These are phyloP conservation scores for Lithophane leautieri DNA, from an alignment of 2,888 invertebrate genomes.

Conservation along the genomic window DNA sequence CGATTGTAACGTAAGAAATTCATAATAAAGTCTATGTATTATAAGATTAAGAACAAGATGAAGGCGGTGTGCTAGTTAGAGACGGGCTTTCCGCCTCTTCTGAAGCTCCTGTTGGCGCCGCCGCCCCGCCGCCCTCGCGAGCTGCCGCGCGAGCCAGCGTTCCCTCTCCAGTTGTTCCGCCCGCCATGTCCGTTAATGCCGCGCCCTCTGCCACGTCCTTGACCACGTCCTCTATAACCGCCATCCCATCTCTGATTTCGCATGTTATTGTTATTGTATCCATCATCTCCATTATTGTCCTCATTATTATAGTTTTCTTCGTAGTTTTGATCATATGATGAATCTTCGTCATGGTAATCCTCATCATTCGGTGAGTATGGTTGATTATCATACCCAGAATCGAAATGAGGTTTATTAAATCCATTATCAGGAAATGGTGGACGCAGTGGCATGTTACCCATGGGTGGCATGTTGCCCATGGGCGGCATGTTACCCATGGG, in stretches of 20 bases:
- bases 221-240: slow-evolving; percentile 79
- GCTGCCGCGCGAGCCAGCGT: slow-evolving; percentile 76
- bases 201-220: slow-evolving; percentile 82
- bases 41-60: slow-evolving; percentile 62
- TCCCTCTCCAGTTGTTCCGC: slow-evolving; percentile 79
- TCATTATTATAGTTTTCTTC: slow-evolving; percentile 76
- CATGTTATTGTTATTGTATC: slow-evolving; percentile 69
- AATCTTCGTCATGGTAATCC: slow-evolving; percentile 75
- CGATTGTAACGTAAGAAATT: slow-evolving; percentile 73
- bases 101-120: slow-evolving; percentile 80
- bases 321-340: slow-evolving; percentile 64
- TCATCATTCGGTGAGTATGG: slow-evolving; percentile 81
- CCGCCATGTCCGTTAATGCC: slow-evolving; percentile 84
- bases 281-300: slow-evolving; percentile 79
- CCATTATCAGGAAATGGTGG: slow-evolving; percentile 84
- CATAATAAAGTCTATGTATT: slow-evolving; percentile 73
- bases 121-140: slow-evolving; percentile 79
- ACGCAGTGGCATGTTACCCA: slow-evolving; percentile 75
- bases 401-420: slow-evolving; percentile 83
- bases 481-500: slow-evolving; percentile 76
- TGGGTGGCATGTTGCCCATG: slow-evolving; percentile 74
- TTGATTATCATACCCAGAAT: slow-evolving; percentile 80
- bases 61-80: slow-evolving; percentile 76
- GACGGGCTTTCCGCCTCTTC: slow-evolving; percentile 83
- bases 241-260: slow-evolving; percentile 84